A percentile compares a stretch with the other conserved stretches of the same genome.
These are phyloP conservation scores for Diarsia dahlii DNA, from an alignment of 2,888 invertebrate genomes.

Conservation along the genomic window DNA sequence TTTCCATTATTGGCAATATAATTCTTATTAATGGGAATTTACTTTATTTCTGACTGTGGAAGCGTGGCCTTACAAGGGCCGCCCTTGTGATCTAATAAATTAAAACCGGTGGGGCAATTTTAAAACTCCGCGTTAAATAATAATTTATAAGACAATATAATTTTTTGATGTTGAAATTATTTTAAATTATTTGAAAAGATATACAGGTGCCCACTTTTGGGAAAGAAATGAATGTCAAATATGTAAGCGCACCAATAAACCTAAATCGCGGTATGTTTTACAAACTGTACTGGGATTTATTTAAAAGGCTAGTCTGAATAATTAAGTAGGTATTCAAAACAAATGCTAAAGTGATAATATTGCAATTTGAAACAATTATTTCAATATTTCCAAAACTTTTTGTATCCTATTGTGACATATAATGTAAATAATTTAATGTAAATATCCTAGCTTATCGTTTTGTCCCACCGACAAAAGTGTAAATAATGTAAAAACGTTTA, in stretches of 20 bases:
- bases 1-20: conserved; percentile 37
- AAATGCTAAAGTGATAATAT: conserved; percentile 69
- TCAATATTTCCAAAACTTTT: conserved; percentile 60
- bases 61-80: conserved; percentile 63
- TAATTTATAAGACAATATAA: conserved; percentile 69
- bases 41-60: conserved; percentile 62
- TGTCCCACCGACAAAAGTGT: conserved; percentile 84
- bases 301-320: conserved; percentile 43
- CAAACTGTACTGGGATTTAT: conserved; percentile 38
- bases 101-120: conserved; percentile 78
- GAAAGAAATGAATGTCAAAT: conserved; percentile 46
- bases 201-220: conserved; percentile 45
- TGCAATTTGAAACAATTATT: conserved; percentile 34
- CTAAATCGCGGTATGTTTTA: conserved; percentile 27
- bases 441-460: conserved; percentile 82
- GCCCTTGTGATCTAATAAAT: conserved; percentile 72
- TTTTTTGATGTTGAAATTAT: conserved; percentile 77
- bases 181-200: conserved; percentile 82
- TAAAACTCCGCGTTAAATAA: conserved; percentile 71
- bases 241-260: conserved; percentile 23
- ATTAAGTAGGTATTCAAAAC: conserved; percentile 69
- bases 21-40: conserved; percentile 34
- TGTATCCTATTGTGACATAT: conserved; percentile 54
- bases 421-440: conserved; percentile 73
- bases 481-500: conserved; percentile 70